Evolutionary conservation across 2,113 vertebrate species (phyloP), one percentile per base, ranked within the genome.

Genomic region (Hippotragus niger): DNA sequence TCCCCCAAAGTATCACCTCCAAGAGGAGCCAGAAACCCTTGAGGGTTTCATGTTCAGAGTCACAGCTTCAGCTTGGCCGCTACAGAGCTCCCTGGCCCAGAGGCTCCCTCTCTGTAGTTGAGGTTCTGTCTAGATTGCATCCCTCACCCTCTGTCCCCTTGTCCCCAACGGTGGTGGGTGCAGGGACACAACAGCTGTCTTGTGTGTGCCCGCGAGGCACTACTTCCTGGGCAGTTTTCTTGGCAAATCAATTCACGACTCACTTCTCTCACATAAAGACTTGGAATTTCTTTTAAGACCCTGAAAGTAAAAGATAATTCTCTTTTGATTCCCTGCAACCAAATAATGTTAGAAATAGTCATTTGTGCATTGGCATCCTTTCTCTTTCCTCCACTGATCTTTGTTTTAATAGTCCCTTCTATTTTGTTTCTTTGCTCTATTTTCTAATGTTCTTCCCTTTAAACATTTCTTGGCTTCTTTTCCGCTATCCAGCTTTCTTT

Each of bases 371-470:
- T 33, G 64, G 19, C 7, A 53, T 43, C 10, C 27, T 74, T 74
- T 27, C 17, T 52, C 6, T 95, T 87, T 60, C 43, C 25, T 52
- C 45, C 16, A 3, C 6, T 19, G 43, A 47, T 43, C 50, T 67
- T 74, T 94, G 83, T 83, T 23, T 47, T 53, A 29, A 81, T 67
- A 55, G 55, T 93, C 6, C 3, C 2, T 81, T 82, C 47, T 74
- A 27, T 76, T 96, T 94, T 88, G 29, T 93, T 95, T 91, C 43
- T 95, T 95, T 88, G 71, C 31, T 88, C 93, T 78, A 60, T 95
- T 94, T 96, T 95, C 57, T 53, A 81, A 60, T 36, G 16, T 43
- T 93, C 47, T 94, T 84, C 36, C 2, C 15, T 83, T 95, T 67
- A 27, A 82, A 53, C 23, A 53, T 16, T 55, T 45, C 76, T 84